Conservation (phyloP, 2,113 vertebrate species). For the Phyllostomus hastatus region DNA sequence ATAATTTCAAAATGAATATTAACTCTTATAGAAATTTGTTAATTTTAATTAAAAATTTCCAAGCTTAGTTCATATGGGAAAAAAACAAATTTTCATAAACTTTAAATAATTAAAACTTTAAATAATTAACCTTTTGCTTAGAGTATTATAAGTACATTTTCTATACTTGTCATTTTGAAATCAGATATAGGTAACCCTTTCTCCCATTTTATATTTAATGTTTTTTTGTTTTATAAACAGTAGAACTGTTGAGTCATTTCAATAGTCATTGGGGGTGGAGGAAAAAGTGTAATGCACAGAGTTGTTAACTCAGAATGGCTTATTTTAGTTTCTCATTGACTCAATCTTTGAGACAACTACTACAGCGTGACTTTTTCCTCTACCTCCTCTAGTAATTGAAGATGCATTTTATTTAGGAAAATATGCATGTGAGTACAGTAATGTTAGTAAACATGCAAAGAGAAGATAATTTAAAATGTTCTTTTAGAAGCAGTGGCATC, state of each 20-base stretch:
- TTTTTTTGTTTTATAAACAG: neutral
- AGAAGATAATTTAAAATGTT: constrained; percentile 33
- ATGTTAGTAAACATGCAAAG: neutral
- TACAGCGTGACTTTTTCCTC: constrained; percentile 1
- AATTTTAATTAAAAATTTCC: neutral
- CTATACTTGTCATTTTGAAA: neutral
- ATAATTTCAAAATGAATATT: constrained; percentile 31
- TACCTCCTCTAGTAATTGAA: neutral
- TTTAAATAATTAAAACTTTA: neutral
- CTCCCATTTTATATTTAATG: neutral
- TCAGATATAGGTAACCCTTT: neutral
- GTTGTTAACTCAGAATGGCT: neutral
- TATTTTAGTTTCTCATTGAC: constrained; percentile 22
- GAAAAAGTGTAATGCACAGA: neutral
- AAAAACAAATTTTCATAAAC: neutral
- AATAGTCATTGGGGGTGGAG: neutral
- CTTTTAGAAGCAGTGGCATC: constrained; percentile 25
- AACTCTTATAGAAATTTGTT: neutral
- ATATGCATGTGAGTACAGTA: constrained; percentile 39
- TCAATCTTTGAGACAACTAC: neutral
- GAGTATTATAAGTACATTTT: neutral
- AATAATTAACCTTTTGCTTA: neutral
- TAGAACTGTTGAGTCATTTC: neutral
- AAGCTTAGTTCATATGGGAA: neutral
- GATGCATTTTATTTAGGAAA: neutral